Conservation (phyloP, 2,113 vertebrate genomes). For the Onychostoma macrolepis region DNA sequence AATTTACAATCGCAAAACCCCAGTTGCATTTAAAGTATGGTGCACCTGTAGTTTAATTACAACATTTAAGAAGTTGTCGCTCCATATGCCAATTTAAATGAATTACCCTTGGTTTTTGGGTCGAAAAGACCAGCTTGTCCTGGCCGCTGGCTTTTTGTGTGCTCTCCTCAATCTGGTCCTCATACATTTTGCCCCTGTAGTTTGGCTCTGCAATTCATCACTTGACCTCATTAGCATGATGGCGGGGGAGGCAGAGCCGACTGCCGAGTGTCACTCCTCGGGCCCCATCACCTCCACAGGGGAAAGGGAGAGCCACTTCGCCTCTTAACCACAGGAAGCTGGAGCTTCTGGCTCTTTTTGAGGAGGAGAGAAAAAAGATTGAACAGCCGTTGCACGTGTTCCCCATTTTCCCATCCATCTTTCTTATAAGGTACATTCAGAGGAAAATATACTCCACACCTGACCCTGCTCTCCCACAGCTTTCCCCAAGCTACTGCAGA, state of each 20-base stretch:
- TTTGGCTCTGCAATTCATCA: slow-evolving; percentile 70
- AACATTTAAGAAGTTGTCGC: neutral
- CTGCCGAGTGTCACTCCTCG: slow-evolving; percentile 62
- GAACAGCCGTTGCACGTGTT: neutral
- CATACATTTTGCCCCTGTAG: slow-evolving; percentile 48
- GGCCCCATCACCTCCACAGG: slow-evolving; percentile 57
- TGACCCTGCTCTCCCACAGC: neutral
- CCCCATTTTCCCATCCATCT: neutral
- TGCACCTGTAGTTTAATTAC: neutral
- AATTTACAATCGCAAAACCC: neutral
- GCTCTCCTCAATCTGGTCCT: slow-evolving; percentile 58
- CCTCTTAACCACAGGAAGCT: slow-evolving; percentile 27
- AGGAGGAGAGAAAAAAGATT: slow-evolving; percentile 1
- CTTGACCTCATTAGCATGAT: slow-evolving; percentile 76
- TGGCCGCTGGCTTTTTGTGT: slow-evolving; percentile 56
- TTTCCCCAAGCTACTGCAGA: neutral
- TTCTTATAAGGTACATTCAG: slow-evolving; percentile 21
- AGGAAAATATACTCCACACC: slow-evolving; percentile 1
- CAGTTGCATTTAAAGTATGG: neutral
- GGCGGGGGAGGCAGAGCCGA: slow-evolving; percentile 53
- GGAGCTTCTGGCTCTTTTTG: slow-evolving; percentile 31
- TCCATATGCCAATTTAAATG: slow-evolving; percentile 3
- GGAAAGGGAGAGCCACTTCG: slow-evolving; percentile 37
- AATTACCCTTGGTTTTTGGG: slow-evolving; percentile 28
- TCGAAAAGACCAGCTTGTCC: slow-evolving; percentile 52